Evolutionary conservation across 2,888 invertebrate species (phyloP).

Genomic region (Norana najaformis): DNA sequence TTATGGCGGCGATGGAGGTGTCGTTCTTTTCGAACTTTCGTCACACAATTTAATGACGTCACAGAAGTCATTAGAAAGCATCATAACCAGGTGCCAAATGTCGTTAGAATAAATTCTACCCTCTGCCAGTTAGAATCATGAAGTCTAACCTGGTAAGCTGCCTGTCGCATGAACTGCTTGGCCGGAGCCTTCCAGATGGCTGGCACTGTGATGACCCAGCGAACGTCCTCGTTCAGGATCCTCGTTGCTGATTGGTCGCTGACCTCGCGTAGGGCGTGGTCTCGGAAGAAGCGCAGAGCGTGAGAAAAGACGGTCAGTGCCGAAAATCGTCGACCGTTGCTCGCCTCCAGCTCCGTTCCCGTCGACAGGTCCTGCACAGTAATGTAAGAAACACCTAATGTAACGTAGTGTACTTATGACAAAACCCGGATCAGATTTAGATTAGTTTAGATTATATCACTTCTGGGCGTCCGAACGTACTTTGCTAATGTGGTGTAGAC

Average conservation of each 20-base stretch:
- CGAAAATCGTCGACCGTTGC: constrained; percentile 63
- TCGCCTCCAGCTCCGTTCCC: constrained; percentile 64
- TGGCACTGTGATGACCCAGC: constrained; percentile 68
- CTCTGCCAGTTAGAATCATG: background rate
- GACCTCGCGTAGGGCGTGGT: constrained; percentile 62
- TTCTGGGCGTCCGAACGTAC: too few relatives aligned
- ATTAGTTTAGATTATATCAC: too few relatives aligned
- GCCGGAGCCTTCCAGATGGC: constrained; percentile 68
- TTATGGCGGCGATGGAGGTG: background rate
- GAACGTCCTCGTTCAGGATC: constrained; percentile 64
- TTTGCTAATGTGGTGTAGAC: too few relatives aligned
- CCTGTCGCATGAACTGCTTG: constrained; percentile 68
- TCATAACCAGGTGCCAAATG: background rate
- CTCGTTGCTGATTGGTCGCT: constrained; percentile 64
- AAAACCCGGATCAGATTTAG: background rate
- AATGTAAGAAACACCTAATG: background rate
- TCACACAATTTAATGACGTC: background rate
- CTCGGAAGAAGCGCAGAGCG: constrained; percentile 65
- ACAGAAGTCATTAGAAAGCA: background rate
- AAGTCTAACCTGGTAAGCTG: constrained; percentile 64
- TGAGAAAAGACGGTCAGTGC: constrained; percentile 66
- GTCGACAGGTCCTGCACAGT: constrained; percentile 62
- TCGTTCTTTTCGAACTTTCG: background rate
- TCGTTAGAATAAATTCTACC: background rate
- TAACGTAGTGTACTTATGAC: background rate